Conservation (phyloP, 2,888 invertebrate genomes). For the Agrochola circellaris region DNA sequence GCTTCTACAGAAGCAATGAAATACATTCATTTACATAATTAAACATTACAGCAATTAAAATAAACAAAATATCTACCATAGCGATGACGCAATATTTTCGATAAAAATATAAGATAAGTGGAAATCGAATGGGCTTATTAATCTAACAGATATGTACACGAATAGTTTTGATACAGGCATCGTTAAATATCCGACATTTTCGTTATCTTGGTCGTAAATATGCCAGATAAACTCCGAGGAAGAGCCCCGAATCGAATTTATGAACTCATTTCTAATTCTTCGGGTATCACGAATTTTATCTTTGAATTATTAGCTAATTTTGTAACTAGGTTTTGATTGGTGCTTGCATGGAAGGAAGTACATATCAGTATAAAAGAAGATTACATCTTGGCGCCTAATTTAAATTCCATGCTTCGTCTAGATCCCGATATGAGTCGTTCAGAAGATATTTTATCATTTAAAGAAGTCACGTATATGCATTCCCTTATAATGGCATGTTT, state of each 20-base stretch:
- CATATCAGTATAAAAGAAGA: conserved; percentile 9
- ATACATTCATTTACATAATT: conserved; percentile 54
- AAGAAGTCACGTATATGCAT: conserved; percentile 4
- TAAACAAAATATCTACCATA: conserved; percentile 42
- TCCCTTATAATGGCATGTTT: conserved; percentile 1
- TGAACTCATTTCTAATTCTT: conserved; percentile 77
- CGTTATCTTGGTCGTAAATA: conserved; percentile 79
- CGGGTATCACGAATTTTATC: conserved; percentile 71
- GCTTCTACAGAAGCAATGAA: conserved; percentile 51
- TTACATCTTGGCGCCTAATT: conserved; percentile 9
- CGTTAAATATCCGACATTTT: conserved; percentile 74
- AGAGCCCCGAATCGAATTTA: conserved; percentile 74
- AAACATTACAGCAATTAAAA: conserved; percentile 56
- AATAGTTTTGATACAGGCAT: conserved; percentile 70
- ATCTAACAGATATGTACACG: conserved; percentile 55
- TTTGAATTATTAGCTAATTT: conserved; percentile 68
- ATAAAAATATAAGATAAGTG: conserved; percentile 62
- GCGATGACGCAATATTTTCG: conserved; percentile 48
- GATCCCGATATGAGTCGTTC: conserved; percentile 6
- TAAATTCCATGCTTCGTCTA: conserved; percentile 16
- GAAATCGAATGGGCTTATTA: conserved; percentile 61
- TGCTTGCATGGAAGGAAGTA: neutral
- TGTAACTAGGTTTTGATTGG: conserved; percentile 33
- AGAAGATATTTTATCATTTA: conserved; percentile 6
- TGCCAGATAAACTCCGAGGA: conserved; percentile 73